Evolutionary conservation across 2,113 vertebrate genomes (phyloP).

Genomic region (Zootoca vivipara): DNA sequence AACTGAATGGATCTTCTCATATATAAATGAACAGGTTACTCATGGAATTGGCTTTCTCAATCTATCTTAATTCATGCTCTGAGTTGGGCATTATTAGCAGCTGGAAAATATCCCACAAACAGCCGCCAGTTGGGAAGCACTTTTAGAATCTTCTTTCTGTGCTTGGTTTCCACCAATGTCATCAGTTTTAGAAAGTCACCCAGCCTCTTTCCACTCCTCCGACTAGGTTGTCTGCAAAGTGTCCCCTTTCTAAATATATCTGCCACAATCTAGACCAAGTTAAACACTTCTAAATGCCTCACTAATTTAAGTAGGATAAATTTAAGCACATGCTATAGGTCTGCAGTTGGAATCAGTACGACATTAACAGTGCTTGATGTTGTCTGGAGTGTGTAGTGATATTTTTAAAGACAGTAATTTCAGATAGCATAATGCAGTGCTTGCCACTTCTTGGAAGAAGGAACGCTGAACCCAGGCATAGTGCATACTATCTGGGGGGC

Average conservation of each 20-base stretch:
- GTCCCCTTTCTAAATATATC: background rate
- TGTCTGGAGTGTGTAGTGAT: background rate
- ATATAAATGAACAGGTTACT: background rate
- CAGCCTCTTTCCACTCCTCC: background rate
- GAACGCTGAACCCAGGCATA: too few species aligned
- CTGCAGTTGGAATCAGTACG: background rate
- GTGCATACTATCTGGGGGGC: too few species aligned
- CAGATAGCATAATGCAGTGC: background rate
- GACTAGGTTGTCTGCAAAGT: background rate
- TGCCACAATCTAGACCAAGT: background rate
- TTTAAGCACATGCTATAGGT: background rate
- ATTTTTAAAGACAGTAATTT: background rate
- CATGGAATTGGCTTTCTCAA: background rate
- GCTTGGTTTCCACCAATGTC: background rate
- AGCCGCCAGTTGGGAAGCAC: constrained; percentile 5
- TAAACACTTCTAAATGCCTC: background rate
- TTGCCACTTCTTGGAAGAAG: too few species aligned
- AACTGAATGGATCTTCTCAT: constrained; percentile 1
- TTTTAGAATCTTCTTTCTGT: background rate
- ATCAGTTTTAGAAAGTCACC: background rate
- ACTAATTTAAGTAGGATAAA: background rate
- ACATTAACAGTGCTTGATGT: background rate
- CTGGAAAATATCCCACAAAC: background rate
- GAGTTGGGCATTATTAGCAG: background rate
- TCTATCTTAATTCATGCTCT: rapidly evolving